Evolutionary conservation across 2,113 vertebrate species (phyloP).

Genomic region (Thalassoma bifasciatum): DNA sequence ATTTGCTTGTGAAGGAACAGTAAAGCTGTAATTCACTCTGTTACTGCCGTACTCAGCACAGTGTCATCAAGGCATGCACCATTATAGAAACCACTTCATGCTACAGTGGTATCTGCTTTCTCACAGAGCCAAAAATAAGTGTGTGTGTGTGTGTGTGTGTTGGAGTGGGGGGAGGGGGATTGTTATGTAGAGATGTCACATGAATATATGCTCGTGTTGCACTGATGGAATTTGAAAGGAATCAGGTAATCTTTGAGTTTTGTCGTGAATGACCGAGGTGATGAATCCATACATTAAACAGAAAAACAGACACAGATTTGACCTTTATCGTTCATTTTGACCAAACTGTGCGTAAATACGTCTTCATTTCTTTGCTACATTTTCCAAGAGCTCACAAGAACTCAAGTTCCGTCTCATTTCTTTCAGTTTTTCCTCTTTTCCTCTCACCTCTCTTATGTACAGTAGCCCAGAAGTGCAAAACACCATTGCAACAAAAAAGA

Average conservation of each 20-base stretch:
- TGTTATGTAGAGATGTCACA: conserved; percentile 68
- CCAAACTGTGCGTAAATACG: too few relatives aligned
- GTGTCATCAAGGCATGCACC: conserved; percentile 55
- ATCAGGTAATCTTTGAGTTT: too few relatives aligned
- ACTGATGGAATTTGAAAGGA: conserved; percentile 9
- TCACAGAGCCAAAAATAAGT: conserved; percentile 78
- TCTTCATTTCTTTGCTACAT: neutral
- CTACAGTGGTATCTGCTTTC: conserved; percentile 75
- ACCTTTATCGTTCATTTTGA: too few relatives aligned
- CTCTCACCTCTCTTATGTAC: too few relatives aligned
- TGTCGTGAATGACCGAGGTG: too few relatives aligned
- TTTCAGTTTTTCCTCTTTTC: too few relatives aligned
- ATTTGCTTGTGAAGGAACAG: conserved; percentile 15
- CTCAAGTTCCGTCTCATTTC: neutral
- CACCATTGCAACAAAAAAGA: too few relatives aligned
- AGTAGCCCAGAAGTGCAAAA: too few relatives aligned
- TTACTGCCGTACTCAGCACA: conserved; percentile 31
- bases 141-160: too few relatives aligned
- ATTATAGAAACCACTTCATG: conserved; percentile 69
- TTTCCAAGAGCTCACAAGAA: conserved; percentile 1
- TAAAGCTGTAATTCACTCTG: conserved; percentile 39
- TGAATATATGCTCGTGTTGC: conserved; percentile 25
- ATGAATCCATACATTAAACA: too few relatives aligned
- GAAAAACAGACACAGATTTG: too few relatives aligned
- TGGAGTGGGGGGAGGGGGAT: conserved; percentile 24